These are phyloP conservation scores for Onychomys leucogaster DNA, from an alignment of 2,797 vertebrate genomes.

Conservation along the genomic window DNA sequence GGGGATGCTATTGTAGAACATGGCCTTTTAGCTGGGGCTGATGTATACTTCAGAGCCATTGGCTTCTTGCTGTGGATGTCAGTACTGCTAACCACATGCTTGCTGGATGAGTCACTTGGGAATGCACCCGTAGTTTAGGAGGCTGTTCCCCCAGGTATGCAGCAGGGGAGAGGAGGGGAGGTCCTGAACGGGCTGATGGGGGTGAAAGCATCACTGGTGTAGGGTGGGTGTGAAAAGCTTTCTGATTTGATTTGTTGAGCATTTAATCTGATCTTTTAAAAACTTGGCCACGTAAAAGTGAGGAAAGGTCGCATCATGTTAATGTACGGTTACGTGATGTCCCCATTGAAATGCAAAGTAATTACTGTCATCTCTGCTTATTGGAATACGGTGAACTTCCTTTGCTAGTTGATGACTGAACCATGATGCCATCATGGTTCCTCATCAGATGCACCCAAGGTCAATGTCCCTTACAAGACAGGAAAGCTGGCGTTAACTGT, in stretches of 20 bases:
- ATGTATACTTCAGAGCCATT: background rate
- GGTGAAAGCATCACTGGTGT: background rate
- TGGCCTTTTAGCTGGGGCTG: background rate
- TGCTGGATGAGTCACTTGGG: background rate
- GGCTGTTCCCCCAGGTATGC: background rate
- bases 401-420: background rate
- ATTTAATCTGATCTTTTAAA: background rate
- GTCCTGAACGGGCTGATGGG: accelerated
- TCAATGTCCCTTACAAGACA: background rate
- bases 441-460: background rate
- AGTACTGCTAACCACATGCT: background rate
- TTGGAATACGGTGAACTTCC: background rate
- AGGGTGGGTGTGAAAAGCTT: background rate
- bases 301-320: background rate
- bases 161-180: background rate
- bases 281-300: background rate
- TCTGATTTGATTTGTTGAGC: background rate
- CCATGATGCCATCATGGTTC: background rate
- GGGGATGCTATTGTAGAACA: background rate
- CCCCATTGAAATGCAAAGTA: background rate
- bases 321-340: background rate
- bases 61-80: background rate
- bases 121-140: background rate
- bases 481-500: background rate
- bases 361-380: background rate